Conservation (phyloP, 2,797 vertebrate species). For the Halcyon chelicuti region DNA sequence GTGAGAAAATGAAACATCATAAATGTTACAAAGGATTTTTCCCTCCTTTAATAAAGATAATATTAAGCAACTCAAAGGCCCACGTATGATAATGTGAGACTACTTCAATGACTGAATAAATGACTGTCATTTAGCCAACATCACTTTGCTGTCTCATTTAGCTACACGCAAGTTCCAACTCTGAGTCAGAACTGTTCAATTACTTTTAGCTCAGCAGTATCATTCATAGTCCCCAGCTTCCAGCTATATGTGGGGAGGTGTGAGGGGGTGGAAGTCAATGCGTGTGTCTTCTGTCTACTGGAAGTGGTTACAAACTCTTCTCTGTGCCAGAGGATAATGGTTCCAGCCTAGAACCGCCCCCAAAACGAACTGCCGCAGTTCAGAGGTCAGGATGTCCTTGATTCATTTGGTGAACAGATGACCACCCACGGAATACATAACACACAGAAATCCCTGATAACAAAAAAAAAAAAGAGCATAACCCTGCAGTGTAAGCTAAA, state of each 20-base stretch:
- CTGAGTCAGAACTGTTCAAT: conserved; percentile 25
- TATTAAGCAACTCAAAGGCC: not conserved
- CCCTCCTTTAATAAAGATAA: not conserved
- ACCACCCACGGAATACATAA: not conserved
- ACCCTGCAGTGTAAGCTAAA: not conserved
- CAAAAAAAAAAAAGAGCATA: not conserved
- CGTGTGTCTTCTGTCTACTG: not conserved
- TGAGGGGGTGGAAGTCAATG: conserved; percentile 12
- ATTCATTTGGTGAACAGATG: not conserved
- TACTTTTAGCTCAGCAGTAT: not conserved
- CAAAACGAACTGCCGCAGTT: not conserved
- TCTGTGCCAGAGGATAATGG: not conserved
- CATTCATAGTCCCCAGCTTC: not conserved
- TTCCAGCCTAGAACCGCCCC: not conserved
- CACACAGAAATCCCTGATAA: not conserved
- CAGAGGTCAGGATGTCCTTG: not conserved
- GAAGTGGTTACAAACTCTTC: not conserved
- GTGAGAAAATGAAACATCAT: not conserved
- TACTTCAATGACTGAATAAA: not conserved
- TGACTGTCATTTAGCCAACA: not conserved
- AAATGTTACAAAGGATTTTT: not conserved
- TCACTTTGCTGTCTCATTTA: conserved; percentile 10
- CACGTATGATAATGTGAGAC: not conserved
- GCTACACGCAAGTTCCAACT: not conserved
- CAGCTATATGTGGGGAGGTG: not conserved